Conservation (phyloP, 2,888 invertebrate species). For the Philopedon plagiatum region DNA sequence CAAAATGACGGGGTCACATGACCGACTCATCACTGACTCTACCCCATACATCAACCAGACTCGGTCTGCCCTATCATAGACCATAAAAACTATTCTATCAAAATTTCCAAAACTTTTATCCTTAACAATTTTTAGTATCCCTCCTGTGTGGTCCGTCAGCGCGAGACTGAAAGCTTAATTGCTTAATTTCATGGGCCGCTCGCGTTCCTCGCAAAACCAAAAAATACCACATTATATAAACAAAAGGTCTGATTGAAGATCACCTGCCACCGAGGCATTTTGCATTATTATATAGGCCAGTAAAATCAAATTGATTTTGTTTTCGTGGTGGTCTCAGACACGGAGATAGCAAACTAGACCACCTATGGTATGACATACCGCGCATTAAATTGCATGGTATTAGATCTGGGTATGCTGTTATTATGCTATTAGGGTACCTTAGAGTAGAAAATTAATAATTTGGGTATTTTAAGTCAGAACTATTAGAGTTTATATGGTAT, state of each 20-base stretch:
- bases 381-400: background rate
- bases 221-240: constrained; percentile 37
- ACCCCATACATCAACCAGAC: no score
- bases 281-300: constrained; percentile 37
- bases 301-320: constrained; percentile 32
- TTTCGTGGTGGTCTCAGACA: constrained; percentile 32
- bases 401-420: background rate
- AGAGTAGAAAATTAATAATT: no score
- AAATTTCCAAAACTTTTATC: no score
- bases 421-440: background rate
- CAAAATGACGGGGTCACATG: no score
- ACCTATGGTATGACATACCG: constrained; percentile 7
- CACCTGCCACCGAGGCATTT: constrained; percentile 28
- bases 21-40: no score
- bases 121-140: background rate
- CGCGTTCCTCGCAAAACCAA: constrained; percentile 27
- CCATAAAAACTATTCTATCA: no score
- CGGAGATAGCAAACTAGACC: constrained; percentile 25
- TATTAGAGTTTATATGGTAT: no score
- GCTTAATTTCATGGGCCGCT: constrained; percentile 43
- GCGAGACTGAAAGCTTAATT: constrained; percentile 34
- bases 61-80: no score
- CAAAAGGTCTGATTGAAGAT: constrained; percentile 31
- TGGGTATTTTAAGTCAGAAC: no score
- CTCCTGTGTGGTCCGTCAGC: constrained; percentile 10